Conservation (phyloP, 2,888 invertebrate species). For the Cyaniris semiargus region DNA sequence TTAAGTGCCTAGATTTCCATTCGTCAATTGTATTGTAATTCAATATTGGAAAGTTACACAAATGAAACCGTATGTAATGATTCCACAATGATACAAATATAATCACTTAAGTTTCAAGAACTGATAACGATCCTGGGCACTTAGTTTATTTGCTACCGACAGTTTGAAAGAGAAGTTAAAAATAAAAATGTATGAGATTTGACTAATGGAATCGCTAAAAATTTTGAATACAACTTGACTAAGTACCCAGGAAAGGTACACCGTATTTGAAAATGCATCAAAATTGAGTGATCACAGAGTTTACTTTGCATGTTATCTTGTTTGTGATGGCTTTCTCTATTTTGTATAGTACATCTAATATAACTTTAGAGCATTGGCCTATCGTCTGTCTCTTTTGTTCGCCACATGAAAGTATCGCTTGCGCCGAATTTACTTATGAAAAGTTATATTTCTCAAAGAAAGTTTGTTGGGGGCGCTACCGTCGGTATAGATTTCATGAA, state of each 20-base stretch:
- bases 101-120: not conserved
- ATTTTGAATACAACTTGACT: not conserved
- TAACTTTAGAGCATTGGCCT: not conserved
- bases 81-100: not conserved
- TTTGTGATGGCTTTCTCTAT: not conserved
- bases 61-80: not conserved
- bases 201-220: too few relatives aligned
- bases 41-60: constrained; percentile 5
- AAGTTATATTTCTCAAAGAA: not conserved
- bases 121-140: not conserved
- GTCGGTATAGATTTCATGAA: not conserved
- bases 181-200: too few relatives aligned
- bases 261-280: not conserved
- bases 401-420: not conserved
- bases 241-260: not conserved
- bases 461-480: not conserved
- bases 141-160: not conserved
- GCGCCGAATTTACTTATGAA: not conserved
- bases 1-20: constrained; percentile 36
- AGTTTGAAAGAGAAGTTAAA: too few relatives aligned
- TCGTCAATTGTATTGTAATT: constrained; percentile 27
- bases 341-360: not conserved
- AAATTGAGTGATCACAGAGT: not conserved
- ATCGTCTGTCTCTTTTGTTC: not conserved
- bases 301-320: constrained; percentile 1